Percentiles rank a stretch among this genome's conserved stretches.
phyloP scores from a whole-genome alignment of 2,113 vertebrate species.

The Otolemur garnettii region DNA sequence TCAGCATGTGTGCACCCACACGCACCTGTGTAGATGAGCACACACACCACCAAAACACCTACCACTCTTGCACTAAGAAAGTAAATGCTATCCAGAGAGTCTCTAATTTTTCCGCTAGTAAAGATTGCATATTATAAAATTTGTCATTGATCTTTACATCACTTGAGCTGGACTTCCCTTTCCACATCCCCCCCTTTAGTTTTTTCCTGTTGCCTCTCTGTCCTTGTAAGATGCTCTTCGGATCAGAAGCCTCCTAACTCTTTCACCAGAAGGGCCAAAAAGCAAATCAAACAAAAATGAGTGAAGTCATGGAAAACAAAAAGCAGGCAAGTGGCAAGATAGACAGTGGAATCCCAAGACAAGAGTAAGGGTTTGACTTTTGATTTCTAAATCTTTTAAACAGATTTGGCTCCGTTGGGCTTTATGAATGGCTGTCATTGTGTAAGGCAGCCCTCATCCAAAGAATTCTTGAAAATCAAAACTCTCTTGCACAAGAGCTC shows the following conservation, averaged over 20 bases:
- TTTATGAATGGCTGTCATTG: constrained; percentile 56
- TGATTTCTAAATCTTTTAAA: constrained; percentile 55
- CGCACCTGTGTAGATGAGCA: neutral
- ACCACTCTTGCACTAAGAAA: constrained; percentile 69
- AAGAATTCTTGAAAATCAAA: constrained; percentile 57
- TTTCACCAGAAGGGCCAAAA: constrained; percentile 37
- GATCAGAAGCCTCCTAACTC: constrained; percentile 82
- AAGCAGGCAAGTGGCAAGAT: neutral
- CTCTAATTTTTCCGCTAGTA: constrained; percentile 79
- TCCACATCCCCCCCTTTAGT: constrained; percentile 27
- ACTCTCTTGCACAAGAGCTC: neutral
- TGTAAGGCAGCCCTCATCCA: neutral
- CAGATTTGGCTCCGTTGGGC: constrained; percentile 33
- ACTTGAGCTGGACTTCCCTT: constrained; percentile 86
- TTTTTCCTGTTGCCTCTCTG: constrained; percentile 75
- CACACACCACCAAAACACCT: neutral
- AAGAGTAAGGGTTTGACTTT: neutral
- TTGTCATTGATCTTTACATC: constrained; percentile 89
- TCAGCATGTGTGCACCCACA: neutral
- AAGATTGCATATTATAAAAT: constrained; percentile 87
- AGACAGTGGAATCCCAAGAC: neutral
- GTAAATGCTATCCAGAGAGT: constrained; percentile 73
- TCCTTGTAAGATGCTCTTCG: constrained; percentile 72
- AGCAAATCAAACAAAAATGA: constrained; percentile 67
- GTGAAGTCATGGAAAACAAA: constrained; percentile 23